Conservation (phyloP, 2,797 vertebrate species). For the Falco naumanni region DNA sequence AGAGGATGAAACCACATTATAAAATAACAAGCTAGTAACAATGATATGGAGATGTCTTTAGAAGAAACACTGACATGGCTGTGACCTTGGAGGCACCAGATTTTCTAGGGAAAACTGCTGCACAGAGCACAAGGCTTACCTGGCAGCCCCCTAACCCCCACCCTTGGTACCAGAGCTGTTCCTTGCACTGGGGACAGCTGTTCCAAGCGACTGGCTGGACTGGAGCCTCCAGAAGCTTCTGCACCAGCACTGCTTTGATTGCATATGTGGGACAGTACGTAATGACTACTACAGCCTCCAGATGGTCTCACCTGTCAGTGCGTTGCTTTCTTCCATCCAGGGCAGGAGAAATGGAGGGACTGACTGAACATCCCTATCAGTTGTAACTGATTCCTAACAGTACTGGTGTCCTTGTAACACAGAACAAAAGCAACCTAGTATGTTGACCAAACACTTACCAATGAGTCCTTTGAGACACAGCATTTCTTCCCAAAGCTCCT, state of each 20-base stretch:
- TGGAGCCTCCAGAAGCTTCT: background rate
- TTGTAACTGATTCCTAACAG: background rate
- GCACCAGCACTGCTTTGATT: background rate
- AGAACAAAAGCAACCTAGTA: background rate
- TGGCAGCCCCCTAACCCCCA: background rate
- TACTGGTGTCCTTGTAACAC: background rate
- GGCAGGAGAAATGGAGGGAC: background rate
- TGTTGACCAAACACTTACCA: conserved; percentile 78
- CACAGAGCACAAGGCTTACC: background rate
- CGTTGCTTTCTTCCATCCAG: background rate
- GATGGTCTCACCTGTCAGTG: background rate
- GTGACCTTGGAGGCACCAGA: background rate
- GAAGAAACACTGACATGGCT: background rate
- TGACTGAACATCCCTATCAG: background rate
- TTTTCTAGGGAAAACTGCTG: background rate
- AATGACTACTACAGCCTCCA: background rate
- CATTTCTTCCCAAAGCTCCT: conserved; percentile 94
- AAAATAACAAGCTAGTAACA: background rate
- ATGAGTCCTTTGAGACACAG: conserved; percentile 87
- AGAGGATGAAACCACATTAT: background rate
- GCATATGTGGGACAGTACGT: too few relatives aligned
- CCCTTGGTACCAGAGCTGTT: background rate
- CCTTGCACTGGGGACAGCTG: background rate
- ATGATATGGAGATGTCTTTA: background rate
- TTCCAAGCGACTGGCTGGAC: background rate